Evolutionary conservation across 2,888 invertebrate species (phyloP).

Genomic region (Tinea semifulvella): DNA sequence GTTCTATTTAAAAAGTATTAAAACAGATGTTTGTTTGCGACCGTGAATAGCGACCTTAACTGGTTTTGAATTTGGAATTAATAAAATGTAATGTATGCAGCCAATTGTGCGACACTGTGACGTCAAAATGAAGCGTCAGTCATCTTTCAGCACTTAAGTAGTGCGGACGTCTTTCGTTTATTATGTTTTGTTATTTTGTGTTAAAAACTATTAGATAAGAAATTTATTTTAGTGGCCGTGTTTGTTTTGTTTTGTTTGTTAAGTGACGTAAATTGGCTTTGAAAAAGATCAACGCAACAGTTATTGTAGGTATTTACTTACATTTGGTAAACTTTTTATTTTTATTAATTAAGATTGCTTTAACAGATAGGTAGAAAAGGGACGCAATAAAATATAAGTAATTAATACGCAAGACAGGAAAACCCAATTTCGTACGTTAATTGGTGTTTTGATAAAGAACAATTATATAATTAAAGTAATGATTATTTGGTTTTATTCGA

Average conservation of each 20-base stretch:
- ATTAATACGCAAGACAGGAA: too few relatives aligned
- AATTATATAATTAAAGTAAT: too few relatives aligned
- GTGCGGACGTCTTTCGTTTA: not conserved
- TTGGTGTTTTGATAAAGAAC: too few relatives aligned
- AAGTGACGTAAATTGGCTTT: slow-evolving; percentile 1
- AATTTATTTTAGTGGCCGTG: not conserved
- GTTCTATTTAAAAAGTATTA: not conserved
- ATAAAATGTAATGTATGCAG: slow-evolving; percentile 13
- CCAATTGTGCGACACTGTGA: slow-evolving; percentile 8
- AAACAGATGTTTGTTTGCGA: slow-evolving; percentile 10
- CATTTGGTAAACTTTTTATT: too few relatives aligned
- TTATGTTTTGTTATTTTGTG: not conserved
- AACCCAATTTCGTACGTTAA: too few relatives aligned
- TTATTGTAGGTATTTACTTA: too few relatives aligned
- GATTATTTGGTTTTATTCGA: too few relatives aligned
- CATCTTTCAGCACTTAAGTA: not conserved
- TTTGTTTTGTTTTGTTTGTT: slow-evolving; percentile 4
- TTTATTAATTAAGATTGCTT: too few relatives aligned
- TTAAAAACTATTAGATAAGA: not conserved
- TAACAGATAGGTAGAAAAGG: too few relatives aligned
- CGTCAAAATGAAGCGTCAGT: not conserved
- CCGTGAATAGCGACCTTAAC: slow-evolving; percentile 10
- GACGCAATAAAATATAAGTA: too few relatives aligned
- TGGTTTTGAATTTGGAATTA: slow-evolving; percentile 11
- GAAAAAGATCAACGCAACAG: not conserved